phyloP scores from a whole-genome alignment of 2,888 invertebrate species.

The Amiota minor region DNA sequence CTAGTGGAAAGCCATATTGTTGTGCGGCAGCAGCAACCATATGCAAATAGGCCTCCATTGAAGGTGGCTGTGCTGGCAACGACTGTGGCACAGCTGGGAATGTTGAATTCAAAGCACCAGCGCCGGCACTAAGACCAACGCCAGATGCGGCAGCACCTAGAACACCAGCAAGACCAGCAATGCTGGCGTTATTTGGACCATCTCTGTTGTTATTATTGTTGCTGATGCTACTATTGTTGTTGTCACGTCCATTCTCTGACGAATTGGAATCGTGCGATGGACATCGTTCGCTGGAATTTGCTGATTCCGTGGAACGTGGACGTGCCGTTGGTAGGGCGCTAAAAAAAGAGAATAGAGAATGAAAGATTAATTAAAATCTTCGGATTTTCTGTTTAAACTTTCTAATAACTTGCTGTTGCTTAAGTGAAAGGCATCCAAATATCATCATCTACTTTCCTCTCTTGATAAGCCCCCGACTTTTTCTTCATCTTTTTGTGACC shows the following conservation, averaged over 20 bases:
- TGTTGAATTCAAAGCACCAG: constrained; percentile 59
- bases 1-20: constrained; percentile 84
- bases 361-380: background rate
- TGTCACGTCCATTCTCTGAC: constrained; percentile 76
- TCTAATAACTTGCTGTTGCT: background rate
- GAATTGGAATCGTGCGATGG: constrained; percentile 85
- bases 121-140: constrained; percentile 41
- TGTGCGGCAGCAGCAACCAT: constrained; percentile 81
- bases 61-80: constrained; percentile 80
- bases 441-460: background rate
- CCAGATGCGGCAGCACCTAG: constrained; percentile 29
- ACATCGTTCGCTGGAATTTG: constrained; percentile 79
- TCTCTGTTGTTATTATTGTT: constrained; percentile 38
- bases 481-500: background rate
- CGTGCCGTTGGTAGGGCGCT: constrained; percentile 71
- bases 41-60: constrained; percentile 87
- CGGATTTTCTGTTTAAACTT: constrained; percentile 9
- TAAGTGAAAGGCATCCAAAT: background rate
- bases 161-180: constrained; percentile 12
- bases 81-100: constrained; percentile 75
- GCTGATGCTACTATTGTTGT: constrained; percentile 34
- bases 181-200: constrained; percentile 26
- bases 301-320: constrained; percentile 71
- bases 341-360: background rate
- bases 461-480: background rate